Evolutionary conservation across 2,888 invertebrate genomes (phyloP), one percentile per base, ranked within the genome.

Genomic region (Pristionchus japonicus): DNA sequence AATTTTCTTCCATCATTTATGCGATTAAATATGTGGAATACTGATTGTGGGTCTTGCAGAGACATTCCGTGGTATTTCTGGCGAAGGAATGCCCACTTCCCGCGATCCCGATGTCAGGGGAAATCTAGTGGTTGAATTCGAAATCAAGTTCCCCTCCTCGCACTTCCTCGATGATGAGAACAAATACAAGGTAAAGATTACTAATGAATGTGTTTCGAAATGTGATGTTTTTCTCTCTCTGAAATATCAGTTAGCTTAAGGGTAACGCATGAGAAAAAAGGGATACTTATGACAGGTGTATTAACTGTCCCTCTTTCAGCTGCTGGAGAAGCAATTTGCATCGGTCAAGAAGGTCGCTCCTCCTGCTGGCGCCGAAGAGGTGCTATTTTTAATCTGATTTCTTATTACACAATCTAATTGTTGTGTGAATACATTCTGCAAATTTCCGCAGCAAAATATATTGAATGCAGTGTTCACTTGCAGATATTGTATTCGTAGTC

Each of bases 1-100:
- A n/a, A 31, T 34, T 34, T 67, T 1, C 31, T 67, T 67, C n/a
- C 67, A 17, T 77, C 67, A 67, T 67, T 6, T 6, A 67, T 67
- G 15, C 15, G 20, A 6, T 34, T 74, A 37, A 20, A 17, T 40
- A 15, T 74, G 3, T 6, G 7, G 37, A 40, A 47, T 7, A 3
- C 47, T 17, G 47, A 40, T 40, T 31, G 31, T 31, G 11, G 6
- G 11, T 7, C 11, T 93, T 94, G 61, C 90, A 95, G 96, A 95
- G 87, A 93, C 94, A 88, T 95, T 97, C 3, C 97, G 97, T 95
- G 96, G 96, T 90, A 96, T 98, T 88, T 95, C 95, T 90, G 97
- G 96, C 9, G 97, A 98, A 95, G 98, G 98, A 37, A 98, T 98
- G 98, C 98, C 98, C 1, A 93, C 89, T 20, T 89, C 89, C 43